A percentile compares a stretch with the other conserved stretches of the same genome.
Conservation (phyloP, 2,888 invertebrate species). For the Smittia aterrima region DNA sequence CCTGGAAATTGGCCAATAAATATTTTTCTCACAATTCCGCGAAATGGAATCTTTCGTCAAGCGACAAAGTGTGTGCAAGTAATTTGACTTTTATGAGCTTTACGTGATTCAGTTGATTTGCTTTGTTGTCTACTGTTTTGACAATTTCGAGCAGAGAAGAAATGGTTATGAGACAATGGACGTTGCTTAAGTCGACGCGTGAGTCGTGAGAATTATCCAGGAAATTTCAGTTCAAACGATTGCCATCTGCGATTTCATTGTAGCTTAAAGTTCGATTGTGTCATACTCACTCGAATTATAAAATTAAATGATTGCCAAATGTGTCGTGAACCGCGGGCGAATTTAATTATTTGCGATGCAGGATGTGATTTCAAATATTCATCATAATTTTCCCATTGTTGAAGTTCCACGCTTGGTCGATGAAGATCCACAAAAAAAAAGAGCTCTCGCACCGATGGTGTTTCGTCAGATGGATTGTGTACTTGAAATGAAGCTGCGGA, state of each 20-base stretch:
- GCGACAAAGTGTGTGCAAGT: background rate
- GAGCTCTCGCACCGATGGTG: background rate
- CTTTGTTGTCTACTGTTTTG: background rate
- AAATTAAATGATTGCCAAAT: background rate
- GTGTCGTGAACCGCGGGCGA: background rate
- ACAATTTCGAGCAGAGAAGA: background rate
- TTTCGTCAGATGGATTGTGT: constrained; percentile 9
- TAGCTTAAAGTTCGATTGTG: background rate
- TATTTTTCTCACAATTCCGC: background rate
- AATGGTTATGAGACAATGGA: background rate
- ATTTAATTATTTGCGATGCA: background rate
- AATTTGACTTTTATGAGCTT: constrained; percentile 23
- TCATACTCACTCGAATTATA: background rate
- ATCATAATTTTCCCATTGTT: background rate
- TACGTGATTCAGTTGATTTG: constrained; percentile 20
- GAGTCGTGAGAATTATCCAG: background rate
- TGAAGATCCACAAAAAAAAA: background rate
- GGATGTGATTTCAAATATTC: background rate
- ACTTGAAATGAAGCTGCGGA: constrained; percentile 31
- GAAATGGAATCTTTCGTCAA: background rate
- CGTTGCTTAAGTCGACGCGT: background rate
- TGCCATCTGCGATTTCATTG: background rate
- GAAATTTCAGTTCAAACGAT: constrained; percentile 1
- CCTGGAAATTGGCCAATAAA: background rate
- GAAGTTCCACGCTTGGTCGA: background rate